Evolutionary conservation across 2,888 invertebrate species (phyloP), one percentile per base, ranked within the genome.

Genomic region (Chydorus sphaericus): DNA sequence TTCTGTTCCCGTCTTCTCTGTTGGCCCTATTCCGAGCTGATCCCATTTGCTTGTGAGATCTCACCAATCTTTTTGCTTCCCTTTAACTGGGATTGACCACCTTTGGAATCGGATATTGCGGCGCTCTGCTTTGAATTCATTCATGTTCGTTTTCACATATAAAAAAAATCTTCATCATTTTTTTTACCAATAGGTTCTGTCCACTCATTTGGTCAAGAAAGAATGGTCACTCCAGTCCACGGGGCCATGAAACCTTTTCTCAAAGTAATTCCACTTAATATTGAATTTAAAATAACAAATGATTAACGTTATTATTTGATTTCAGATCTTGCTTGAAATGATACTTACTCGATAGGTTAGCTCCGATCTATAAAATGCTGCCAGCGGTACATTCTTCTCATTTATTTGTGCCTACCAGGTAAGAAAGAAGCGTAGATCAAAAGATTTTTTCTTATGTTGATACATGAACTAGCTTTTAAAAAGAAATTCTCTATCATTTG

Each of bases 1-100:
- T 70, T 87, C 31, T 80, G 80, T 68, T 81, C 82, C 66, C 83
- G 83, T 1, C 72, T 74, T 2, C 68, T 85, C 31, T 82, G 83
- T 66, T 69, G 73, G 30, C 78, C 80, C 69, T 81, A 77, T 66
- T 79, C 73, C 65, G 74, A 80, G 65, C 74, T 83, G 66, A 71
- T 84, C 53, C 73, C 78, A 23, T 76, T 78, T 63, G 73, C 83
- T 50, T 77, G 77, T 60, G 82, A 83, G 64, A 73, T 79, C 57
- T 77, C 79, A 64, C 79, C 83, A 0, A 78, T 79, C 55, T 49
- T 73, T 74, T 58, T 66, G 81, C 48, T 67, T 81, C 55, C 0
- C 70, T 81, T 28, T 75, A 80, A 61, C 61, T 80, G 36, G 81
- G 81, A 23, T 68, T 81, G 37, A 76, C 75, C 26, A 74, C 76